Percentiles rank a stretch among this genome's conserved stretches.
These are phyloP conservation scores for Zoroaster sp. DNA, from an alignment of 53 echinoderm and acorn worm genomes.

Conservation along the genomic window DNA sequence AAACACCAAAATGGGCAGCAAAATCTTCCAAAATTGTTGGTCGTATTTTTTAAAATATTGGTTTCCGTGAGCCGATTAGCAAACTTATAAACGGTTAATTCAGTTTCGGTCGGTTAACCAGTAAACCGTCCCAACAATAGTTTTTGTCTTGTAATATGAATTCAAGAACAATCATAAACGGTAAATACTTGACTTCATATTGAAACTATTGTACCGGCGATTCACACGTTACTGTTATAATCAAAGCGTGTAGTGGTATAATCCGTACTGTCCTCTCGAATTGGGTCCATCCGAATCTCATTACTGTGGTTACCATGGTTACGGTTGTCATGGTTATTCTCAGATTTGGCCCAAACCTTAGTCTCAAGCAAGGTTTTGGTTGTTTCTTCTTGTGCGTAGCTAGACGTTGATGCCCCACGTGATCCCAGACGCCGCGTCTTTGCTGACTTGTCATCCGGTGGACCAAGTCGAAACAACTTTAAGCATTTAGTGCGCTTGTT, in stretches of 20 bases:
- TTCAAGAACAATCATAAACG: no score
- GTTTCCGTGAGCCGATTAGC: no score
- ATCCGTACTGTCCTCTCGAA: conserved; percentile 9
- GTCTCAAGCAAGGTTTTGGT: conserved; percentile 40
- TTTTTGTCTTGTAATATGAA: no score
- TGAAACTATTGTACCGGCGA: no score
- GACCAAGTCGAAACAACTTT: neutral
- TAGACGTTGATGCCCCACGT: conserved; percentile 40
- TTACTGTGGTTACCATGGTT: neutral
- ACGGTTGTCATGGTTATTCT: conserved; percentile 13
- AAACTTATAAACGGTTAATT: no score
- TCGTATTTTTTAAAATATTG: no score
- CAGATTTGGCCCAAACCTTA: neutral
- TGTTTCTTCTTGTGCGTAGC: conserved; percentile 38
- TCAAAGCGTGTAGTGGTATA: neutral
- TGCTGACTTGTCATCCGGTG: neutral
- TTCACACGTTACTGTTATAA: conserved; percentile 6
- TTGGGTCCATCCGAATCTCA: conserved; percentile 49
- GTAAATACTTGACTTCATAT: no score
- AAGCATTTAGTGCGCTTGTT: conserved; percentile 57
- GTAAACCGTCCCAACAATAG: no score
- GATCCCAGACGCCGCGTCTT: conserved; percentile 21
- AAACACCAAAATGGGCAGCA: no score
- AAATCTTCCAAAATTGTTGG: no score
- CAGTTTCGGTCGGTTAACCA: no score